Conservation (phyloP, 2,113 vertebrate species). For the Melospiza melodia region DNA sequence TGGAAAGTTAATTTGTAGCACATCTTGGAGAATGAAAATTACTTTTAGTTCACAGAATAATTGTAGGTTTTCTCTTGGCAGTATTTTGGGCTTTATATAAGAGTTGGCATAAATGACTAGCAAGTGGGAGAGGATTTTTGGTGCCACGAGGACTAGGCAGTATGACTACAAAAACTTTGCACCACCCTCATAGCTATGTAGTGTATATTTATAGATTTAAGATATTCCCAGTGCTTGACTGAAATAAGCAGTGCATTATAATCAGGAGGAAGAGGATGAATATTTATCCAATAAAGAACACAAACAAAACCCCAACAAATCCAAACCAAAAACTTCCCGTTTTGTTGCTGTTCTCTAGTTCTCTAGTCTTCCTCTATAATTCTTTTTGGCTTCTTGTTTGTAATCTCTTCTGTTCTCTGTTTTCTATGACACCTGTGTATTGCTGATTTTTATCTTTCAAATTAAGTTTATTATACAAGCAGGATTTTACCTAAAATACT, state of each 20-base stretch:
- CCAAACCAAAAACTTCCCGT: not conserved
- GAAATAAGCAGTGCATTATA: not conserved
- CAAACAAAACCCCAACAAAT: not conserved
- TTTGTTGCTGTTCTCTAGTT: not conserved
- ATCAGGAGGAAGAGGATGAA: not conserved
- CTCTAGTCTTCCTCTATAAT: not conserved
- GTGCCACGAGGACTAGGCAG: not conserved
- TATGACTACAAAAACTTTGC: not conserved
- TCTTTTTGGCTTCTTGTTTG: not conserved
- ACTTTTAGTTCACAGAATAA: not conserved
- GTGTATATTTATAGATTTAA: not conserved
- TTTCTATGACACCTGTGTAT: not conserved
- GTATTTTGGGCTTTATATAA: not conserved
- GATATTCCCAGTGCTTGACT: not conserved
- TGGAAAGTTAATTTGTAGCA: not conserved
- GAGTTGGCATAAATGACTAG: not conserved
- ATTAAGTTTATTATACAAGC: not conserved
- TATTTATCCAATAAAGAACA: not conserved
- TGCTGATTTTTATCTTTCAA: not conserved
- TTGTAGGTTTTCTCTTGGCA: not conserved
- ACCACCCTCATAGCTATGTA: not conserved
- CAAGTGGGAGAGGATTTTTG: not conserved
- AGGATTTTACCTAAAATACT: not conserved
- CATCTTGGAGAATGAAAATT: not conserved
- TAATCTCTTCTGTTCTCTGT: not conserved